Conservation (phyloP, 2,113 vertebrate species). For the Clinocottus analis region DNA sequence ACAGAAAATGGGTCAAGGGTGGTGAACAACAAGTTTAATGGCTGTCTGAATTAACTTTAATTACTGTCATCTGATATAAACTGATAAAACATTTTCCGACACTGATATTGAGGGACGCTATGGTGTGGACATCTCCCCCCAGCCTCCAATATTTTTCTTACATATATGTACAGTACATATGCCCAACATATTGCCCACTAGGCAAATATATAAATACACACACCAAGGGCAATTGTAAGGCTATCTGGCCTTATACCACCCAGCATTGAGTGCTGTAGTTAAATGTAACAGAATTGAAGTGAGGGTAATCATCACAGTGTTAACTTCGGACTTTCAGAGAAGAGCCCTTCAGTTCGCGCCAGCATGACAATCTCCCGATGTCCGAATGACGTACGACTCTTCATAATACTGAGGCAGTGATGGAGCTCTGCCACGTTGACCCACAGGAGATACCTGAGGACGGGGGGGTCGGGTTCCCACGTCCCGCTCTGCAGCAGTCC, state of each 20-base stretch:
- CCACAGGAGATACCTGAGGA: slow-evolving; percentile 5
- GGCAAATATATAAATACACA: not conserved
- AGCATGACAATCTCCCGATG: not conserved
- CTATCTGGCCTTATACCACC: not conserved
- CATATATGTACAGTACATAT: too few species aligned
- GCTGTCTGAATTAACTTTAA: not conserved
- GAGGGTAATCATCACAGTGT: slow-evolving; percentile 4
- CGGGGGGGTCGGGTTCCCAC: not conserved
- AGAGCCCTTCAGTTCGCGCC: not conserved
- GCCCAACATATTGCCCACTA: not conserved
- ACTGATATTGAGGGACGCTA: too few species aligned
- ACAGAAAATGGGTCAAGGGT: not conserved
- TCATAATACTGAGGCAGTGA: not conserved
- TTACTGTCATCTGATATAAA: too few species aligned
- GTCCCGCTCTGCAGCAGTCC: slow-evolving; percentile 20
- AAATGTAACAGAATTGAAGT: slow-evolving; percentile 1
- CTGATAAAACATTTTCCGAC: too few species aligned
- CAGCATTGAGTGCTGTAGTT: not conserved
- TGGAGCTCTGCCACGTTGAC: slow-evolving; percentile 14
- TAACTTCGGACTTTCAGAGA: not conserved
- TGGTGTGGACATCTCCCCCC: too few species aligned
- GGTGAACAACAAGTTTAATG: not conserved
- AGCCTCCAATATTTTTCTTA: not conserved
- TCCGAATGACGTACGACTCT: slow-evolving; percentile 20
- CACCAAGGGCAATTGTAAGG: not conserved